phyloP scores from a whole-genome alignment of 2,113 vertebrate genomes.

The Megaceryle torquata region DNA sequence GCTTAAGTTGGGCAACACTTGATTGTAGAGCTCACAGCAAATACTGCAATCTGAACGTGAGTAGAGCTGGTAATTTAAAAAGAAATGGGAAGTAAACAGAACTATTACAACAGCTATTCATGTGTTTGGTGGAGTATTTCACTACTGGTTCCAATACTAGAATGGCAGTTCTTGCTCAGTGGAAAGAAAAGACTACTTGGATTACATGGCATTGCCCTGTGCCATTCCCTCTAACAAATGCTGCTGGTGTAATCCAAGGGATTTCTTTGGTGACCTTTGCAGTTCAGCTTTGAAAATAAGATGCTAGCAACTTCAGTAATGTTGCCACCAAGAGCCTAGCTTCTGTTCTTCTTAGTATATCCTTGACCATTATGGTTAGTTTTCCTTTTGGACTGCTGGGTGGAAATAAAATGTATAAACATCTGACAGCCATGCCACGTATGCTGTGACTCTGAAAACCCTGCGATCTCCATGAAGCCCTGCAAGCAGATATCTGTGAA shows the following conservation, averaged over 20 bases:
- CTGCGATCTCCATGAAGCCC: not conserved
- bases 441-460: fast-evolving
- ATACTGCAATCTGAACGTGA: not conserved
- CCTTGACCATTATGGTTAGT: not conserved
- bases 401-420: not conserved
- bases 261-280: not conserved
- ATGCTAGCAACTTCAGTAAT: not conserved
- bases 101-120: constrained; percentile 10
- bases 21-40: not conserved
- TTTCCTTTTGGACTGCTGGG: not conserved
- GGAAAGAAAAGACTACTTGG: not conserved
- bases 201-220: not conserved
- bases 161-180: not conserved
- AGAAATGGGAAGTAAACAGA: constrained; percentile 54
- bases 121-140: constrained; percentile 18
- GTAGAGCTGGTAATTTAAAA: not conserved
- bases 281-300: not conserved
- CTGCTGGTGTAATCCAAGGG: not conserved
- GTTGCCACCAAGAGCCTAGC: not conserved
- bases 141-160: not conserved
- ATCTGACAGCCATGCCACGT: not conserved
- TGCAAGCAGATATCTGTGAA: not conserved
- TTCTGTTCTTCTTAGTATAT: not conserved
- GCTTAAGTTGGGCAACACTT: not conserved
- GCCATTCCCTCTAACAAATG: not conserved